Evolutionary conservation across 2,113 vertebrate genomes (phyloP), one percentile per base, ranked within the genome.

Genomic region (Uria lomvia): DNA sequence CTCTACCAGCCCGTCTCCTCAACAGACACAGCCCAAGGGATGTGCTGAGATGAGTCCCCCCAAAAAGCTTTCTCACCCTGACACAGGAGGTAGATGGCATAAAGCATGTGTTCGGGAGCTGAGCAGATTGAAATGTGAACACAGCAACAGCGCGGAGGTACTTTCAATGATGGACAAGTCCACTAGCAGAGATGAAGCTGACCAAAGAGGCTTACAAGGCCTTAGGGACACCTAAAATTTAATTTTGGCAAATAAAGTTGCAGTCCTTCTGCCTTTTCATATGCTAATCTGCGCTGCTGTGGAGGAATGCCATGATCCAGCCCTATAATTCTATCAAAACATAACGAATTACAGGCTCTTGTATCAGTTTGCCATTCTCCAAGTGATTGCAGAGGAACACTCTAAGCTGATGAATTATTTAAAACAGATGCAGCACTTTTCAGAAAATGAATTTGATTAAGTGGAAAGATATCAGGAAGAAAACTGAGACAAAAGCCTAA

Each of bases 341-440:
- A 43, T 52, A 95, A 87, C 40, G 82, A 91, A 91, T 91, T 78
- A 86, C 67, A 94, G 68, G 58, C 56, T 94, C 66, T 87, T 56
- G 8, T 81, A 60, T 87, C 63, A 66, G 88, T 86, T 74, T 90
- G 87, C 78, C 73, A 85, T 89, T 59, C 66, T 87, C 52, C 0
- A 0, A 92, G 40, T 68, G 62, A 76, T 45, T 90, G 78, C 45
- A 5, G 74, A 86, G 68, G 75, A 53, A 74, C 38, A 92, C 72
- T 83, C 34, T 18, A 70, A 87, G 45, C 76, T 87, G 60, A 83
- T 94, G 56, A 92, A 92, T 96, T 96, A 94, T 95, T 95, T 95
- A 92, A 86, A 95, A 79, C 59, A 91, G 66, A 84, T 88, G 89
- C 70, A 79, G 80, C 73, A 76, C 58, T 53, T 87, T 85, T 90